These are phyloP conservation scores for Calyptomena viridis DNA, from an alignment of 2,113 vertebrate species.

Conservation along the genomic window DNA sequence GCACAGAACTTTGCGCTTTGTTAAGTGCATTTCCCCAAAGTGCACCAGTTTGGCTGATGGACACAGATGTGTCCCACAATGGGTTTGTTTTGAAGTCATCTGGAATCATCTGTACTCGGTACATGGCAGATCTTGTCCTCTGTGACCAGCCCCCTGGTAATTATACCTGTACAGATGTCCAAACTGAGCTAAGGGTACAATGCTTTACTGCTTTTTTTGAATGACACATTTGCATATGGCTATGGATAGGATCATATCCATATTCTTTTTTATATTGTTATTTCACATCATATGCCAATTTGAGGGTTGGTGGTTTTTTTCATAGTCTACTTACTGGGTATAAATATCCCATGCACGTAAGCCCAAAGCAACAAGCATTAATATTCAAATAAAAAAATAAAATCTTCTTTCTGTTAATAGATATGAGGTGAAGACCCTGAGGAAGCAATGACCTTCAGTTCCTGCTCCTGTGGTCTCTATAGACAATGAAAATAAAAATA, in stretches of 20 bases:
- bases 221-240: neutral
- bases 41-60: neutral
- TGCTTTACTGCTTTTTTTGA: neutral
- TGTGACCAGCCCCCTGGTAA: neutral
- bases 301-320: neutral
- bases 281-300: neutral
- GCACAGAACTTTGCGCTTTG: neutral
- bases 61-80: neutral
- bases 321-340: neutral
- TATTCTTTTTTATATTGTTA: neutral
- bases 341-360: neutral
- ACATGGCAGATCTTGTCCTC: neutral
- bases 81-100: neutral
- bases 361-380: neutral
- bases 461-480: neutral
- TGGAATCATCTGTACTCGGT: neutral
- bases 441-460: neutral
- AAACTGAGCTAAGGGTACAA: neutral
- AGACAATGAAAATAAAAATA: neutral
- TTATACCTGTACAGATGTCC: neutral
- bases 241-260: rapidly evolving
- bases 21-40: neutral
- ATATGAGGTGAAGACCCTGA: neutral
- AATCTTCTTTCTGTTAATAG: neutral
- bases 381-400: neutral